Evolutionary conservation across 2,888 invertebrate species (phyloP), one percentile per base, ranked within the genome.

Genomic region (Drosophila tanythrix): DNA sequence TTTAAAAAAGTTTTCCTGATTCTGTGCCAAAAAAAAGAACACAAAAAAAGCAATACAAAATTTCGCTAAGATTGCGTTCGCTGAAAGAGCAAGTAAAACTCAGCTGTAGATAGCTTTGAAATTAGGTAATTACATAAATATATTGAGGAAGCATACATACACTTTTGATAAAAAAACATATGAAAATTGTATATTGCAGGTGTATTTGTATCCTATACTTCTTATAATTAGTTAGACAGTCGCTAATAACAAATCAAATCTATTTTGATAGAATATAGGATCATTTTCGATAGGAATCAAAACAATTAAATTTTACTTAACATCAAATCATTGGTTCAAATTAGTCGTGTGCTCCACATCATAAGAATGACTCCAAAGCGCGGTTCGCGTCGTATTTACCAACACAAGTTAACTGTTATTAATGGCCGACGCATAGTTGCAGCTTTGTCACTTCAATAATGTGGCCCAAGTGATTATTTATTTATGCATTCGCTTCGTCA

Each of bases 391-490:
- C 13, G 35, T 13, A 35, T 31, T 74, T 56, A 43, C 27, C 60
- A 65, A 74, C 67, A 73, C 60, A 27, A 27, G 29, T 43, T 40
- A 51, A n/a, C 43, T 21, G 27, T 36, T 55, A 40, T 43, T 38
- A 59, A 57, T 53, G 43, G 52, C 35, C 53, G 38, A 29, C 50
- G 25, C 57, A 50, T 29, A 50, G 53, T 56, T 48, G 48, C 58
- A 61, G 53, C 36, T 35, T 43, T 62, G 52, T 43, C 67, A 36
- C 56, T 56, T 48, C 38, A 46, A 40, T 51, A 38, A 33, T 46
- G 50, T 38, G 38, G 21, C 57, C 4, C 36, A 29, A 63, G 53
- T 51, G 51, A 43, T 74, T 59, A 70, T 65, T 70, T 77, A 69
- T 78, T 76, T 78, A 73, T 64, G 61, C 51, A 59, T 33, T 61